phyloP scores from a whole-genome alignment of 2,888 invertebrate species.

The Diploptera punctata region DNA sequence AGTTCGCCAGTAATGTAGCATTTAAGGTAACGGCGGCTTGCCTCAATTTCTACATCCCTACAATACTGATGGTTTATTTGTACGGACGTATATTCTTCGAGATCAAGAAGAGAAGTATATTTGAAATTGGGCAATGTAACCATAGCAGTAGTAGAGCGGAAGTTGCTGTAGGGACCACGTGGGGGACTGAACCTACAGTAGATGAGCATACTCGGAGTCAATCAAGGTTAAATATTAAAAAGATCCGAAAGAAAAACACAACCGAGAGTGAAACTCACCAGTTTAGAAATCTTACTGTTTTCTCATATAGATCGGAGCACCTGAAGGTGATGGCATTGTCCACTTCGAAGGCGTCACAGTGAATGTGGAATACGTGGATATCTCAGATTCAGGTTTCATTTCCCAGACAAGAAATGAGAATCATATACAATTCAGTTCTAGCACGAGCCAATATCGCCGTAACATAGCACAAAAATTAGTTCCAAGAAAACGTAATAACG shows the following conservation, averaged over 20 bases:
- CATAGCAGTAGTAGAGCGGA: conserved; percentile 24
- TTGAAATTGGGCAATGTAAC: conserved; percentile 42
- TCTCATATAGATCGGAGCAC: conserved; percentile 24
- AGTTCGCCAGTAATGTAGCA: conserved; percentile 56
- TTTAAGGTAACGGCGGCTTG: conserved; percentile 59
- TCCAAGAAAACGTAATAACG: background rate
- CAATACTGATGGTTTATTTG: conserved; percentile 57
- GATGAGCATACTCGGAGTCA: conserved; percentile 26
- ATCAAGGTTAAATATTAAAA: background rate
- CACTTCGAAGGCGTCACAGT: conserved; percentile 47
- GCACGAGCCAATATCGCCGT: background rate
- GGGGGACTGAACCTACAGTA: conserved; percentile 35
- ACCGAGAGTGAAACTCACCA: conserved; percentile 31
- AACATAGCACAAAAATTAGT: background rate
- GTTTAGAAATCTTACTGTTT: conserved; percentile 41
- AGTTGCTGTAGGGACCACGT: conserved; percentile 2
- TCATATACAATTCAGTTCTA: background rate
- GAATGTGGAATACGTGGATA: conserved; percentile 46
- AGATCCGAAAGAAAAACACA: background rate
- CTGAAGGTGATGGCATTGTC: conserved; percentile 24
- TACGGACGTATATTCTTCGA: conserved; percentile 58
- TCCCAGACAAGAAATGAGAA: background rate
- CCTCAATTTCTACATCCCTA: conserved; percentile 60
- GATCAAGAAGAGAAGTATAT: conserved; percentile 54
- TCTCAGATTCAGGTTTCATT: background rate